Conservation (phyloP, 2,888 invertebrate species). For the Allophyes oxyacanthae region DNA sequence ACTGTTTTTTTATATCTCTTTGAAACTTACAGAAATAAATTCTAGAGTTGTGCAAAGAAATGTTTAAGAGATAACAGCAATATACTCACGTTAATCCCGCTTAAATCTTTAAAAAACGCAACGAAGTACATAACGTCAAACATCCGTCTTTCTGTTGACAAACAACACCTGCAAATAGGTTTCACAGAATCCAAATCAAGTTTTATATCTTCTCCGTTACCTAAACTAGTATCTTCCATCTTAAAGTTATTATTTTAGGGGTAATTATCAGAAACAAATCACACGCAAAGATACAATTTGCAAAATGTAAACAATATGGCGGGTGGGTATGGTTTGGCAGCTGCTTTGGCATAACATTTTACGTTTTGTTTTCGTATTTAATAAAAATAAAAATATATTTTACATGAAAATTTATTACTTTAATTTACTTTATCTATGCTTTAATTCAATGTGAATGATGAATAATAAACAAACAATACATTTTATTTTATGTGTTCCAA, state of each 20-base stretch:
- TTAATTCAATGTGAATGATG: no score
- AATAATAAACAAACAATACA: no score
- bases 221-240: slow-evolving; percentile 42
- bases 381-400: no score
- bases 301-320: slow-evolving; percentile 46
- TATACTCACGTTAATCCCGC: slow-evolving; percentile 74
- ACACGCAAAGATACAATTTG: slow-evolving; percentile 7
- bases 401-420: no score
- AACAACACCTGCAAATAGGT: slow-evolving; percentile 78
- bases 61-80: background rate
- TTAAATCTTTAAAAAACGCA: slow-evolving; percentile 69
- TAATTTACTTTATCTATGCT: no score
- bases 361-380: no score
- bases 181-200: slow-evolving; percentile 57
- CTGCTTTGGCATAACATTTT: background rate
- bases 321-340: no score
- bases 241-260: background rate
- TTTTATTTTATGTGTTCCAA: no score
- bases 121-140: slow-evolving; percentile 53
- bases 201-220: slow-evolving; percentile 54
- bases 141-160: slow-evolving; percentile 71
- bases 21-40: background rate
- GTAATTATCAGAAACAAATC: background rate
- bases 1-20: no score
- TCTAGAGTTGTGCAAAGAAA: background rate